A percentile compares a stretch with the other conserved stretches of the same genome.
phyloP scores from a whole-genome alignment of 2,797 vertebrate species.

The Rachycentron canadum region DNA sequence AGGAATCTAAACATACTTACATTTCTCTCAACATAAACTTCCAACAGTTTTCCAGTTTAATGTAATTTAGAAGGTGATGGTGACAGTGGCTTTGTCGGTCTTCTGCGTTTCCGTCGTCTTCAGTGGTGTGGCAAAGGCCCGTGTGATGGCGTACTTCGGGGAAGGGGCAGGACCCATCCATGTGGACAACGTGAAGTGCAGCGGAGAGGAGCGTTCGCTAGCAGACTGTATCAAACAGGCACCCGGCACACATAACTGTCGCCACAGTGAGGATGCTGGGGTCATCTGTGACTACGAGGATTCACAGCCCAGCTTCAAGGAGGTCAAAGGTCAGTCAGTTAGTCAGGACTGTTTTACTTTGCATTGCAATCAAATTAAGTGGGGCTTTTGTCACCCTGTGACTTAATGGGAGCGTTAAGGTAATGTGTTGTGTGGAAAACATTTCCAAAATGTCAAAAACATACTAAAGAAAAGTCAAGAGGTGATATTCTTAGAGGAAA shows the following conservation, averaged over 20 bases:
- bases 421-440: slow-evolving; percentile 63
- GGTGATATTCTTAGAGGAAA: slow-evolving; percentile 9
- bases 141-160: slow-evolving; percentile 97
- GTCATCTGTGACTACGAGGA: slow-evolving; percentile 93
- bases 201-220: slow-evolving; percentile 89
- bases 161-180: slow-evolving; percentile 96
- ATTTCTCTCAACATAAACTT: background rate
- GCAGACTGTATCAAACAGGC: slow-evolving; percentile 94
- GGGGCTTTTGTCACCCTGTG: slow-evolving; percentile 10
- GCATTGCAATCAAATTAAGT: slow-evolving; percentile 7
- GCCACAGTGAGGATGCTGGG: slow-evolving; percentile 96
- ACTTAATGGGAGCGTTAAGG: slow-evolving; percentile 12
- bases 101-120: slow-evolving; percentile 17
- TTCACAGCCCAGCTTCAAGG: slow-evolving; percentile 72
- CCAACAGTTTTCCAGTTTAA: background rate
- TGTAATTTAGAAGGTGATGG: background rate
- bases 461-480: slow-evolving; percentile 6
- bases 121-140: slow-evolving; percentile 92
- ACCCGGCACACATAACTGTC: slow-evolving; percentile 94
- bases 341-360: slow-evolving; percentile 5
- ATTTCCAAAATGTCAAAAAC: slow-evolving; percentile 34
- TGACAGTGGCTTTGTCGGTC: slow-evolving; percentile 10
- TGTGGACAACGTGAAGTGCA: slow-evolving; percentile 93
- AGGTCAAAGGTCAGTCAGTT: slow-evolving; percentile 79
- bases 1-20: background rate